Conservation (phyloP, 2,113 vertebrate genomes). For the Cynocephalus volans region DNA sequence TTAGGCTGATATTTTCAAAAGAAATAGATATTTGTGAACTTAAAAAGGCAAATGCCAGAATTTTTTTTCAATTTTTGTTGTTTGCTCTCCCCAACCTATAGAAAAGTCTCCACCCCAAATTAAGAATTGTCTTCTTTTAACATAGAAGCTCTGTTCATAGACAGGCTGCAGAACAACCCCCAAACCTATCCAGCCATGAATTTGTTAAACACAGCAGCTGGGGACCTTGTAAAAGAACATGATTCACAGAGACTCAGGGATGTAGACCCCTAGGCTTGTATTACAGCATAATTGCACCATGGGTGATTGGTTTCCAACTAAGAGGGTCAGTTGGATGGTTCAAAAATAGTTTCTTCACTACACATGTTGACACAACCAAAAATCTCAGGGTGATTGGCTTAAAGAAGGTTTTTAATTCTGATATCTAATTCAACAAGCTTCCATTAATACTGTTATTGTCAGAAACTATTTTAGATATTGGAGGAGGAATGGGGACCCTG, state of each 20-base stretch:
- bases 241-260: constrained; percentile 48
- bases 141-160: constrained; percentile 13
- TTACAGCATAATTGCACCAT: not conserved
- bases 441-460: not conserved
- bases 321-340: constrained; percentile 31
- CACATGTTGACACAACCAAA: not conserved
- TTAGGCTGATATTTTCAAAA: constrained; percentile 54
- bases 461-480: not conserved
- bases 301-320: constrained; percentile 15
- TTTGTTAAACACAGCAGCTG: constrained; percentile 53
- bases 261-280: not conserved
- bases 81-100: not conserved
- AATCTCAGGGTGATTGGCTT: not conserved
- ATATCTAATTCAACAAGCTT: not conserved
- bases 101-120: constrained; percentile 17
- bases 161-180: not conserved
- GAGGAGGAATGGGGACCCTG: not conserved
- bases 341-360: constrained; percentile 47
- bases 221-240: constrained; percentile 38
- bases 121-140: not conserved
- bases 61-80: not conserved
- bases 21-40: constrained; percentile 40
- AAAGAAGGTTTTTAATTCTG: constrained; percentile 46
- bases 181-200: constrained; percentile 51
- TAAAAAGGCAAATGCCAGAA: constrained; percentile 49